Conservation (phyloP, 2,888 invertebrate genomes). For the Coelogynopora nodosa region DNA sequence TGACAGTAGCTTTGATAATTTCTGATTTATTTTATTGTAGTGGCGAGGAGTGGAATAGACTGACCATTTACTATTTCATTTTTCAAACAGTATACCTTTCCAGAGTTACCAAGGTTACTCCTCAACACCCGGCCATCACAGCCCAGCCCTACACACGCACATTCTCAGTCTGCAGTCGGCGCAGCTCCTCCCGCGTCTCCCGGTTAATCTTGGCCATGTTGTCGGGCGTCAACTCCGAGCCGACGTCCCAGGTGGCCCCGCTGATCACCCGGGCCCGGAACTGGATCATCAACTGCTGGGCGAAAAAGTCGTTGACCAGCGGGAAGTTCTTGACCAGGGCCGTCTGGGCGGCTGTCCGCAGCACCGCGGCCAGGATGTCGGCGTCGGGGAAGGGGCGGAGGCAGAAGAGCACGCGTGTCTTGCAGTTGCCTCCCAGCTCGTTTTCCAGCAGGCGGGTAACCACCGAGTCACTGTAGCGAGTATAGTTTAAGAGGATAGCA, state of each 20-base stretch:
- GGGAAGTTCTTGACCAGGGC: constrained; percentile 57
- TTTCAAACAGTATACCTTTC: no score
- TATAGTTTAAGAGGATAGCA: no score
- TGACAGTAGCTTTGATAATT: no score
- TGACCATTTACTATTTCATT: no score
- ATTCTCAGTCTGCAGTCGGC: constrained; percentile 56
- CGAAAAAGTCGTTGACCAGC: constrained; percentile 56
- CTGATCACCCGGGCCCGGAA: constrained; percentile 54
- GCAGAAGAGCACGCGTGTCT: constrained; percentile 56
- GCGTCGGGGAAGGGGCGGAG: constrained; percentile 53
- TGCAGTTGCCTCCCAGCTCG: constrained; percentile 59
- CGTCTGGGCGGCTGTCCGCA: constrained; percentile 53
- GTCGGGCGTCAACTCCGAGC: constrained; percentile 45
- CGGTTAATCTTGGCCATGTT: neutral
- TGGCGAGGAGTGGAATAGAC: no score
- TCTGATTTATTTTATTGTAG: no score
- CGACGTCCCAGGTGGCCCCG: constrained; percentile 51
- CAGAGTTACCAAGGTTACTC: no score
- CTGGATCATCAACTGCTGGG: constrained; percentile 57
- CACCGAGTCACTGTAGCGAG: constrained; percentile 53
- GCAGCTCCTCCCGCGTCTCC: constrained; percentile 53
- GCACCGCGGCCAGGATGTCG: constrained; percentile 50
- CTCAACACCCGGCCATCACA: neutral
- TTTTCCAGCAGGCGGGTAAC: constrained; percentile 55
- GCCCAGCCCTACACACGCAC: constrained; percentile 49